Conservation (phyloP, 2,113 vertebrate genomes). For the Gracilinanus agilis region DNA sequence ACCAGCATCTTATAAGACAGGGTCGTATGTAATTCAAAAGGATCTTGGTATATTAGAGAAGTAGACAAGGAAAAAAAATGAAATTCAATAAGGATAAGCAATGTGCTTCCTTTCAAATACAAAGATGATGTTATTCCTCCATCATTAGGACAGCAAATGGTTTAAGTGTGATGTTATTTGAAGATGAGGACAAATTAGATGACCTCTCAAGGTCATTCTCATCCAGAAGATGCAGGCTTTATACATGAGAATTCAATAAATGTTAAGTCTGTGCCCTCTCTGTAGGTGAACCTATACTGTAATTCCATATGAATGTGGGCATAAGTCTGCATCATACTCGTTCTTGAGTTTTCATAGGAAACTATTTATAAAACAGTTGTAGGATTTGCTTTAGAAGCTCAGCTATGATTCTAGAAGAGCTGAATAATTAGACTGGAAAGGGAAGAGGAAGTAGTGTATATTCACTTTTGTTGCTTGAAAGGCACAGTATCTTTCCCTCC, state of each 20-base stretch:
- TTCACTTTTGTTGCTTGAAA: not conserved
- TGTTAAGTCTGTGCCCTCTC: not conserved
- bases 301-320: not conserved
- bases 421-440: not conserved
- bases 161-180: not conserved
- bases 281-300: not conserved
- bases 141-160: slow-evolving; percentile 1
- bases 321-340: not conserved
- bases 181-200: not conserved
- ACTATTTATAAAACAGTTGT: not conserved
- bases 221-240: not conserved
- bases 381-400: not conserved
- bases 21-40: not conserved
- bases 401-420: not conserved
- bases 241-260: not conserved
- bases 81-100: slow-evolving; percentile 7
- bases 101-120: not conserved
- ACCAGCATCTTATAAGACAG: not conserved
- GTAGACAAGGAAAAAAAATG: not conserved
- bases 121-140: not conserved
- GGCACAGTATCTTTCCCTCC: not conserved
- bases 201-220: not conserved
- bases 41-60: not conserved
- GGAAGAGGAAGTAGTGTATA: not conserved
- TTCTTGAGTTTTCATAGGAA: not conserved